phyloP scores from a whole-genome alignment of 2,888 invertebrate genomes.

The Thalpophila matura region DNA sequence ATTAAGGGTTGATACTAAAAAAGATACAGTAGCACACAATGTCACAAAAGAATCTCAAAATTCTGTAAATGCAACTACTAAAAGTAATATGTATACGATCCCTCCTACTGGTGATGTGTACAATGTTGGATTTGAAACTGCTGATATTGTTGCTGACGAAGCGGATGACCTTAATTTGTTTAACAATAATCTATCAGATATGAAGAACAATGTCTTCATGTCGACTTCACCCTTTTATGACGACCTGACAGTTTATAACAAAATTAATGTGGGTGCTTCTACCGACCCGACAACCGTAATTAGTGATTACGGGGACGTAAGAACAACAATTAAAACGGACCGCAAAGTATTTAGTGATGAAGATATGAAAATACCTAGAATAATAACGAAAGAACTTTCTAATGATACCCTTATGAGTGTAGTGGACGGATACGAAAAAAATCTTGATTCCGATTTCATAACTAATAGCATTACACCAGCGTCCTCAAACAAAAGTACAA shows the following conservation, averaged over 20 bases:
- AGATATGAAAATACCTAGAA: conserved; percentile 64
- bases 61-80: not conserved
- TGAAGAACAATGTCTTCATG: not conserved
- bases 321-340: conserved; percentile 1
- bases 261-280: not conserved
- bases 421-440: conserved; percentile 65
- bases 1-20: not conserved
- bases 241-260: conserved; percentile 3
- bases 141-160: not conserved
- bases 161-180: not conserved
- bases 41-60: not conserved
- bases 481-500: conserved; percentile 8
- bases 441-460: conserved; percentile 66
- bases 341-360: conserved; percentile 52
- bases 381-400: conserved; percentile 67
- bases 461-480: conserved; percentile 8
- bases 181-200: not conserved
- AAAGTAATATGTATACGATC: conserved; percentile 2
- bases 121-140: not conserved
- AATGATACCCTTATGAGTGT: conserved; percentile 65
- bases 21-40: not conserved
- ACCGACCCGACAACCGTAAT: not conserved
- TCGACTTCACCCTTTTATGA: not conserved
- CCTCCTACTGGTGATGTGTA: not conserved
- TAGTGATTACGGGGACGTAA: not conserved